Conservation (phyloP, 1,140 invertebrate genomes). For the Drosophila sucinea region DNA sequence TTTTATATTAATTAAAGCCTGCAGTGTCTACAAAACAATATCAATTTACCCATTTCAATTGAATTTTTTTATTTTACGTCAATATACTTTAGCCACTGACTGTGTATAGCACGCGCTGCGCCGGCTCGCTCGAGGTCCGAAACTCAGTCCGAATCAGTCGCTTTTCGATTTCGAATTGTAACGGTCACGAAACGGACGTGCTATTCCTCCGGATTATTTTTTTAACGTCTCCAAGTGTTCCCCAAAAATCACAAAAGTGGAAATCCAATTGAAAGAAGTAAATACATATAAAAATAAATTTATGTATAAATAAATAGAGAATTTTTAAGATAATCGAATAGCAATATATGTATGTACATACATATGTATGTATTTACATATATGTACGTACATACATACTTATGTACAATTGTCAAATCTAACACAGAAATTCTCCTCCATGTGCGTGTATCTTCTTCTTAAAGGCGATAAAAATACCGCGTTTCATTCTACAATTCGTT, state of each 20-base stretch:
- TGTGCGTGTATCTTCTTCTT: constrained; percentile 14
- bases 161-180: constrained; percentile 18
- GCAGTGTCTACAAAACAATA: too few species aligned
- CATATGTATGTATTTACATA: background rate
- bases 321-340: constrained; percentile 9
- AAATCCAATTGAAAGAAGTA: constrained; percentile 22
- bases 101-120: constrained; percentile 7
- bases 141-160: constrained; percentile 9
- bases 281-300: background rate
- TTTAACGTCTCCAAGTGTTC: constrained; percentile 12
- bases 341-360: too few species aligned
- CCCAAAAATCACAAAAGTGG: constrained; percentile 12
- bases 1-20: too few species aligned
- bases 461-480: constrained; percentile 22
- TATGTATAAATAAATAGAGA: too few species aligned
- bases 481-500: constrained; percentile 9
- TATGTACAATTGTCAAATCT: constrained; percentile 11
- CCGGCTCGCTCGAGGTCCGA: constrained; percentile 17
- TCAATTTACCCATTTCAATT: too few species aligned
- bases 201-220: background rate
- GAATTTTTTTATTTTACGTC: background rate
- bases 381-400: constrained; percentile 3
- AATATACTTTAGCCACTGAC: background rate
- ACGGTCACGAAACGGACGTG: constrained; percentile 21
- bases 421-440: constrained; percentile 15